These are phyloP conservation scores for Callorhinus ursinus DNA, from an alignment of 2,113 vertebrate species.

Conservation along the genomic window DNA sequence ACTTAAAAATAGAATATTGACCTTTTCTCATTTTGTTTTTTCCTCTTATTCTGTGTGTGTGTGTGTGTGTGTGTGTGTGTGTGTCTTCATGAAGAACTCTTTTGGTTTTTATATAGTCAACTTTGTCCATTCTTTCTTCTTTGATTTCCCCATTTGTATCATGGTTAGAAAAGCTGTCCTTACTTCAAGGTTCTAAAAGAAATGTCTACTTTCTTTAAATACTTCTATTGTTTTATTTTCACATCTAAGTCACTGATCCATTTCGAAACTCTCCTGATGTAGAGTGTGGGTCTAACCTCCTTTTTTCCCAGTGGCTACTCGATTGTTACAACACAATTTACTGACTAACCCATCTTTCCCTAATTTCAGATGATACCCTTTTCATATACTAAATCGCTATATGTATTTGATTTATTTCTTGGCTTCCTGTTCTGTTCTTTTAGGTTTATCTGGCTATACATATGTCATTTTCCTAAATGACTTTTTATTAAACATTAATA, in stretches of 20 bases:
- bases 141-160: not conserved
- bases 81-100: not conserved
- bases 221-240: not conserved
- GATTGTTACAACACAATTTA: conserved; percentile 10
- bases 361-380: not conserved
- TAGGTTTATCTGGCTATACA: not conserved
- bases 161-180: not conserved
- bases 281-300: not conserved
- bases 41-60: not conserved
- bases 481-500: not conserved
- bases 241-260: not conserved
- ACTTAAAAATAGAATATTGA: not conserved
- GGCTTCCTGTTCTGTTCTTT: not conserved
- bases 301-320: not conserved
- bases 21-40: not conserved
- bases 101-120: not conserved
- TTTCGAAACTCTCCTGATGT: not conserved
- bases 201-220: not conserved
- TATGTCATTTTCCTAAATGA: not conserved
- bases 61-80: not conserved
- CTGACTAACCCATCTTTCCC: not conserved
- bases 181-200: not conserved
- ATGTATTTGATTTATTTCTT: conserved; percentile 6
- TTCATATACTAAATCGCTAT: not conserved
- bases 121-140: conserved; percentile 14